Conservation (phyloP, 1,140 invertebrate genomes). For the Drosophila seguyi region DNA sequence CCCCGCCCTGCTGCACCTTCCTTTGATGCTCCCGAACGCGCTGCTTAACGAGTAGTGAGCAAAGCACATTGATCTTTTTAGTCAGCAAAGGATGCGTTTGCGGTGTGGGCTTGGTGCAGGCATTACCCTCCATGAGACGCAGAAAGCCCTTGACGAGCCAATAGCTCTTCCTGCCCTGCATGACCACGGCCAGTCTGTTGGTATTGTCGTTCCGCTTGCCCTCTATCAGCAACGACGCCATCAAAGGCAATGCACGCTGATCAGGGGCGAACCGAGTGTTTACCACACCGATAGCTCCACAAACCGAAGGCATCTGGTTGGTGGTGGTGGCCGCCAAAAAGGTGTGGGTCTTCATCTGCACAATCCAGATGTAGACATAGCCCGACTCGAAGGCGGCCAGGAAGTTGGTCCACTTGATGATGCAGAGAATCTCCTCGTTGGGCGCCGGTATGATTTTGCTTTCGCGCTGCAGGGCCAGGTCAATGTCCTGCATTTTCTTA, state of each 20-base stretch:
- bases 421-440: conserved; percentile 78
- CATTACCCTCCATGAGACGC: conserved; percentile 62
- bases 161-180: conserved; percentile 76
- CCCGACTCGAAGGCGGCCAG: conserved; percentile 69
- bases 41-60: conserved; percentile 75
- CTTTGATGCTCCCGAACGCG: conserved; percentile 62
- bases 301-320: conserved; percentile 74
- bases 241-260: conserved; percentile 43
- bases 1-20: conserved; percentile 9
- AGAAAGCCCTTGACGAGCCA: conserved; percentile 81
- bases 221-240: conserved; percentile 70
- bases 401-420: conserved; percentile 80
- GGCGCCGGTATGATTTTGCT: conserved; percentile 78
- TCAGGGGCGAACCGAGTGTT: conserved; percentile 63
- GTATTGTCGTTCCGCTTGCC: conserved; percentile 59
- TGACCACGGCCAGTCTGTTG: conserved; percentile 68
- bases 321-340: conserved; percentile 73
- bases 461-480: conserved; percentile 74
- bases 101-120: conserved; percentile 78
- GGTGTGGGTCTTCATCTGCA: conserved; percentile 59
- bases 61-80: conserved; percentile 78
- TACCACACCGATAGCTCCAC: conserved; percentile 65
- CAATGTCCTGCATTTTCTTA: conserved; percentile 84
- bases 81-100: conserved; percentile 73
- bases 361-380: conserved; percentile 78